Conservation (phyloP, 1,140 invertebrate genomes). For the Odontomachus brunneus region DNA sequence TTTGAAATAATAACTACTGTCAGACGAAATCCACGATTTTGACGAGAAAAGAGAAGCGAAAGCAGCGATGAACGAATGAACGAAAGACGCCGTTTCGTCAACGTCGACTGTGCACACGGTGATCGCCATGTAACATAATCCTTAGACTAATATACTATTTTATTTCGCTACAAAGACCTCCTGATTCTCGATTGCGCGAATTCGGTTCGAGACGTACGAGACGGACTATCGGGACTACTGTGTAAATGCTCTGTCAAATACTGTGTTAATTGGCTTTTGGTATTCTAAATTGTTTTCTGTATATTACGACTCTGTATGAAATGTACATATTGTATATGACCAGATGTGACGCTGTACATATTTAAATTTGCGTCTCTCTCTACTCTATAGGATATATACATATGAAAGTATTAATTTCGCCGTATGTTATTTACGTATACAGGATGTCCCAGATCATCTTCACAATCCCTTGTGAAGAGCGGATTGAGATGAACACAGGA, state of each 20-base stretch:
- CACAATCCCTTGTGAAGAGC: no score
- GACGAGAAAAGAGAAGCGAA: background rate
- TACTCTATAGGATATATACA: conserved; percentile 50
- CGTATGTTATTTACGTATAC: conserved; percentile 7
- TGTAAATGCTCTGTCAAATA: conserved; percentile 58
- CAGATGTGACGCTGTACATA: conserved; percentile 66
- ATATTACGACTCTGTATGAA: conserved; percentile 61
- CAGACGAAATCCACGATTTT: no score
- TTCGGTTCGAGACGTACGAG: conserved; percentile 38
- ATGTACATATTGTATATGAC: conserved; percentile 75
- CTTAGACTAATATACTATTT: conserved; percentile 66
- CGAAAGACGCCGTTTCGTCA: background rate
- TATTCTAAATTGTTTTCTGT: conserved; percentile 69
- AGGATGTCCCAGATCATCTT: no score
- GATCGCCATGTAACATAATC: conserved; percentile 62
- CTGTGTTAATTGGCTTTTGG: conserved; percentile 71
- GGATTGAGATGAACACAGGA: no score
- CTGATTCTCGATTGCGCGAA: conserved; percentile 50
- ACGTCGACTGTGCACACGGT: background rate
- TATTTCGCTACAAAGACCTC: conserved; percentile 16
- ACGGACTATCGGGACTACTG: conserved; percentile 37
- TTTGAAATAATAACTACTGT: no score
- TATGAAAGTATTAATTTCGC: conserved; percentile 21
- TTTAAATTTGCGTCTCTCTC: conserved; percentile 50
- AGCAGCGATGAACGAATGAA: no score